Evolutionary conservation across 2,113 vertebrate genomes (phyloP).

Genomic region (Dinomys branickii): DNA sequence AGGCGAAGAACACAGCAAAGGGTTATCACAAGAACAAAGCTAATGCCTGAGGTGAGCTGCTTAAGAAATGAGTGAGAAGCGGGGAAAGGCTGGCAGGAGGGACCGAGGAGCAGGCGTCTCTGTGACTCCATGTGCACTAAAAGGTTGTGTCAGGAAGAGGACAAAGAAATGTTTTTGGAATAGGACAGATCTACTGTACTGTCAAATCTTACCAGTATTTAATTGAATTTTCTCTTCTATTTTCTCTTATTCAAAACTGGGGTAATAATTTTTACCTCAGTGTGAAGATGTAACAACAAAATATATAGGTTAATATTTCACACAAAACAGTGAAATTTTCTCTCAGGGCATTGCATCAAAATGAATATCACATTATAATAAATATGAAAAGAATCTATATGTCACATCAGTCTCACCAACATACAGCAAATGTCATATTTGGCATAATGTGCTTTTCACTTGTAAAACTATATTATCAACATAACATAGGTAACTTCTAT

Average conservation of each 20-base stretch:
- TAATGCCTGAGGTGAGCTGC: background rate
- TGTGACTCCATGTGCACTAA: background rate
- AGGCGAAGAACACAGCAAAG: background rate
- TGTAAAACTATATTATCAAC: background rate
- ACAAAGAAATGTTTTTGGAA: background rate
- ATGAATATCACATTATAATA: background rate
- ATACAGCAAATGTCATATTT: background rate
- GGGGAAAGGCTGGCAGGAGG: background rate
- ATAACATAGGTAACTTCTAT: background rate
- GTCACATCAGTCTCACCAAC: background rate
- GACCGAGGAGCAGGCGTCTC: background rate
- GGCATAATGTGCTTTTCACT: background rate
- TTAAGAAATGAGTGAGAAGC: conserved; percentile 29
- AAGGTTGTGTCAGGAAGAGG: background rate
- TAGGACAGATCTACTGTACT: background rate
- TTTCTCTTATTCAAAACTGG: background rate
- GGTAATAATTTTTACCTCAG: background rate
- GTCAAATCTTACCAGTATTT: background rate
- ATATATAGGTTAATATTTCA: background rate
- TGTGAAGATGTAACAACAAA: background rate
- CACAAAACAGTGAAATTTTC: background rate
- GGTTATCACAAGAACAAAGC: background rate
- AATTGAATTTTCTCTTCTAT: background rate
- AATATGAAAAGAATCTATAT: background rate
- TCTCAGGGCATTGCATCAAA: background rate